Conservation (phyloP, 2,888 invertebrate genomes). For the Abrostola tripartita region DNA sequence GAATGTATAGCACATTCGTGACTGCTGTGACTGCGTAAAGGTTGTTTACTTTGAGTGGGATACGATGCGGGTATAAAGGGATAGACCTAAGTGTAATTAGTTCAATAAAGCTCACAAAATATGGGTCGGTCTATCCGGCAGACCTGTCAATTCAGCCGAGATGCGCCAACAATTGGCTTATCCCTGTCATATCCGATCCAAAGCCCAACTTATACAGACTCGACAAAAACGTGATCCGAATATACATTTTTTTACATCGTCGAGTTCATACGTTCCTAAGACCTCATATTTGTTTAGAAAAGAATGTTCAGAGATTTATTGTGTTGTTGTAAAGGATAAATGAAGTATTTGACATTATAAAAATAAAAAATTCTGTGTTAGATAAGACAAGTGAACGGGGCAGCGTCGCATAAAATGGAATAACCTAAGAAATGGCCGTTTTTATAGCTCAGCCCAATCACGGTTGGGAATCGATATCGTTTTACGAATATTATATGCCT, state of each 20-base stretch:
- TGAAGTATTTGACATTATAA: constrained; percentile 7
- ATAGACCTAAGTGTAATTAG: constrained; percentile 46
- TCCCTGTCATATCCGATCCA: constrained; percentile 65
- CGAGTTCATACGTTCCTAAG: constrained; percentile 22
- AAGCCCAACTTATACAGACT: constrained; percentile 62
- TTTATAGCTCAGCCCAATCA: constrained; percentile 47
- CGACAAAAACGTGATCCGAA: constrained; percentile 67
- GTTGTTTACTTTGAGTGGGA: constrained; percentile 27
- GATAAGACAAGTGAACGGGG: constrained; percentile 27
- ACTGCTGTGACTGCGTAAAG: constrained; percentile 19
- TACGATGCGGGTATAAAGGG: constrained; percentile 13
- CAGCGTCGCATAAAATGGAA: constrained; percentile 37
- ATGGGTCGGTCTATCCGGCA: constrained; percentile 41
- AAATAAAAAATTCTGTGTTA: constrained; percentile 19
- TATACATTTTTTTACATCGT: constrained; percentile 44
- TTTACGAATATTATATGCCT: constrained; percentile 27
- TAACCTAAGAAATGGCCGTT: constrained; percentile 31
- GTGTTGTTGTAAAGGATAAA: neutral
- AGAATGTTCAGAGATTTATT: neutral
- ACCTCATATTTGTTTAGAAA: constrained; percentile 18
- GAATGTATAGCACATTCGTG: neutral
- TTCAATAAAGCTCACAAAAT: constrained; percentile 48
- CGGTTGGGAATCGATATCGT: constrained; percentile 32
- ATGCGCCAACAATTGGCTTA: constrained; percentile 64
- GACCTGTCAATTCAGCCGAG: constrained; percentile 61